A percentile compares a stretch with the other conserved stretches of the same genome.
Evolutionary conservation across 1,140 invertebrate species (phyloP).

Genomic region (Heliconius eleuchia): DNA sequence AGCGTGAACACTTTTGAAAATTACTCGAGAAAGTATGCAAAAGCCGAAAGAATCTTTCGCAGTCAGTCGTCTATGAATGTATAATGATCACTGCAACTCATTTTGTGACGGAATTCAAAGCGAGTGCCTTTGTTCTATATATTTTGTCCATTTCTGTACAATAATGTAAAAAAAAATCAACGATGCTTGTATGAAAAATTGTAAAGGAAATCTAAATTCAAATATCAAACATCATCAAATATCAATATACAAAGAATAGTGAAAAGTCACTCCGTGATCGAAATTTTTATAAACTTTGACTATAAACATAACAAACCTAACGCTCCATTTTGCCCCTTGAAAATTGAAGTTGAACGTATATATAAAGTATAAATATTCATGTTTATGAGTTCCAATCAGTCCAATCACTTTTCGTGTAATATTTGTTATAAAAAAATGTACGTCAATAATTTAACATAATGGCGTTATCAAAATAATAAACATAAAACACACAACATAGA

Average conservation of each 20-base stretch:
- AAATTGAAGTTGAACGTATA: too few relatives aligned
- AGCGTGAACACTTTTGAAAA: slow-evolving; percentile 55
- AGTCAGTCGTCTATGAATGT: slow-evolving; percentile 68
- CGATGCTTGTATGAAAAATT: neutral
- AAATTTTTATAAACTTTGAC: too few relatives aligned
- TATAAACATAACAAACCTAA: too few relatives aligned
- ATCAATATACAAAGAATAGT: too few relatives aligned
- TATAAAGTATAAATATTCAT: too few relatives aligned
- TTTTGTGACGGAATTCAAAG: slow-evolving; percentile 42
- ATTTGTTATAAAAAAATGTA: too few relatives aligned
- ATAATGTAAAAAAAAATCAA: slow-evolving; percentile 7
- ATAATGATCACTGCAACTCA: slow-evolving; percentile 63
- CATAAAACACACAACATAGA: neutral
- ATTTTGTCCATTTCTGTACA: slow-evolving; percentile 38
- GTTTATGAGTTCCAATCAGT: too few relatives aligned
- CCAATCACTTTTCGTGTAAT: too few relatives aligned
- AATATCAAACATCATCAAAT: neutral
- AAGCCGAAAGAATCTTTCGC: slow-evolving; percentile 58
- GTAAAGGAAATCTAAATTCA: neutral
- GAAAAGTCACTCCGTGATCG: too few relatives aligned
- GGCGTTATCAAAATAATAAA: slow-evolving; percentile 2
- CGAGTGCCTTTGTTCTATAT: slow-evolving; percentile 47
- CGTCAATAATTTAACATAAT: neutral
- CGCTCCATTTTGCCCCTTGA: too few relatives aligned
- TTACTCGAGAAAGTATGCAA: slow-evolving; percentile 48